Conservation (phyloP, 2,888 invertebrate species). For the Nasonia oneida region DNA sequence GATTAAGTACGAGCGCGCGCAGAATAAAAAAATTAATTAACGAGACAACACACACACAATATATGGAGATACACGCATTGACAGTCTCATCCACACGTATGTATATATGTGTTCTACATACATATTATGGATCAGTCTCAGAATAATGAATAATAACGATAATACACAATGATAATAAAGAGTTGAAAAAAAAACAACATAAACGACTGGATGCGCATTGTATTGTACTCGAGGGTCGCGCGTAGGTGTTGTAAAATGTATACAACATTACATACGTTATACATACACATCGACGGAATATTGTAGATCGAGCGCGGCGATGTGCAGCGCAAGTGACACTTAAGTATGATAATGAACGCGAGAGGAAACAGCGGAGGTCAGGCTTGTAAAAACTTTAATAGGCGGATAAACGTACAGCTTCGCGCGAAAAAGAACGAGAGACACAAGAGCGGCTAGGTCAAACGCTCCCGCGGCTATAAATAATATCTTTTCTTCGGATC, state of each 20-base stretch:
- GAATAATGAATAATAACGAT: constrained; percentile 26
- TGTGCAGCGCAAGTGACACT: constrained; percentile 65
- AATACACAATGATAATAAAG: constrained; percentile 6
- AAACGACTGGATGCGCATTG: background rate
- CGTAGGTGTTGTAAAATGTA: constrained; percentile 20
- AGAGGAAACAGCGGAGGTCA: constrained; percentile 39
- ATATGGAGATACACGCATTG: background rate
- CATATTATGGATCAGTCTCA: constrained; percentile 31
- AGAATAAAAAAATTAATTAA: background rate
- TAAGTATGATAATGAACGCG: constrained; percentile 63
- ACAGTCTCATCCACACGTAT: constrained; percentile 62
- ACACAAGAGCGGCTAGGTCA: constrained; percentile 36
- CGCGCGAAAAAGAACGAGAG: constrained; percentile 39
- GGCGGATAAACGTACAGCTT: constrained; percentile 52
- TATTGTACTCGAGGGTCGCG: background rate
- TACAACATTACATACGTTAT: background rate
- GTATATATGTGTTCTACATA: constrained; percentile 54
- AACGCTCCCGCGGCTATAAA: constrained; percentile 37
- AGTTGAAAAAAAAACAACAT: background rate
- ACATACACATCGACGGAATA: background rate
- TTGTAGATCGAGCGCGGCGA: constrained; percentile 26
- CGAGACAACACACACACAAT: background rate
- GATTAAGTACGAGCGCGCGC: background rate
- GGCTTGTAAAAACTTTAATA: constrained; percentile 53
- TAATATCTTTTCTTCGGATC: constrained; percentile 27